These are phyloP conservation scores for Platygyra sinensis DNA, from an alignment of 64 coral and sea anemone species.

Conservation along the genomic window DNA sequence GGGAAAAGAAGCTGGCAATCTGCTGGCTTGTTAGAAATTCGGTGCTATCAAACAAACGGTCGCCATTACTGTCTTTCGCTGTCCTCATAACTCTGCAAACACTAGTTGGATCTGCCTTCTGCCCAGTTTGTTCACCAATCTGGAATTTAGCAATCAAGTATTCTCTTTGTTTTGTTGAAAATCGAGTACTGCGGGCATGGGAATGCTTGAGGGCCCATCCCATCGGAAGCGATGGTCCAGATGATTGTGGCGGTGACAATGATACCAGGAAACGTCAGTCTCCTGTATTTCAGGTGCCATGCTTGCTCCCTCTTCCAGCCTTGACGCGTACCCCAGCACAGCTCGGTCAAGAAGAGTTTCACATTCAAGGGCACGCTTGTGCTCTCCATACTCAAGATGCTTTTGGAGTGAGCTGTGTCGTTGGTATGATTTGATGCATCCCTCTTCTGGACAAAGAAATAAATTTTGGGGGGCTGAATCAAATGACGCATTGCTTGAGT, in stretches of 20 bases:
- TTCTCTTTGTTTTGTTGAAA: slow-evolving; percentile 2
- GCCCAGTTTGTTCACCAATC: not conserved
- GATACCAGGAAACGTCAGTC: not conserved
- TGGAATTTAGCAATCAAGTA: slow-evolving; percentile 20
- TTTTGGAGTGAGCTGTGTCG: slow-evolving; percentile 10
- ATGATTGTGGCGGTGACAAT: not conserved
- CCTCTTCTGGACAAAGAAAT: not conserved
- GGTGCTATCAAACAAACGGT: not conserved
- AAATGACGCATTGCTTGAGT: not conserved
- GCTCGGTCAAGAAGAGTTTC: slow-evolving; percentile 3
- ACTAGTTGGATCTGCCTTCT: not conserved
- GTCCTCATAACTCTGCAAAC: not conserved
- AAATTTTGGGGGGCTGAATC: not conserved
- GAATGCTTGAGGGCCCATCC: slow-evolving; percentile 17
- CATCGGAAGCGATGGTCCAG: slow-evolving; percentile 16
- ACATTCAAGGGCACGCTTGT: slow-evolving; percentile 24
- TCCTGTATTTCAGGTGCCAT: not conserved
- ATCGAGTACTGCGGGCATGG: not conserved
- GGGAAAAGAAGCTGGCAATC: slow-evolving; percentile 18
- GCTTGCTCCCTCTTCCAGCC: not conserved
- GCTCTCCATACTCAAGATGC: slow-evolving; percentile 7
- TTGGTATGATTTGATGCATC: slow-evolving; percentile 35
- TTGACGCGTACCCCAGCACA: not conserved
- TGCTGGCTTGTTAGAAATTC: slow-evolving; percentile 6
- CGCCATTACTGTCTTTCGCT: slow-evolving; percentile 6